Percentiles rank a stretch among this genome's conserved stretches.
Evolutionary conservation across 2,888 invertebrate genomes (phyloP).

Genomic region (Coenonympha glycerion): DNA sequence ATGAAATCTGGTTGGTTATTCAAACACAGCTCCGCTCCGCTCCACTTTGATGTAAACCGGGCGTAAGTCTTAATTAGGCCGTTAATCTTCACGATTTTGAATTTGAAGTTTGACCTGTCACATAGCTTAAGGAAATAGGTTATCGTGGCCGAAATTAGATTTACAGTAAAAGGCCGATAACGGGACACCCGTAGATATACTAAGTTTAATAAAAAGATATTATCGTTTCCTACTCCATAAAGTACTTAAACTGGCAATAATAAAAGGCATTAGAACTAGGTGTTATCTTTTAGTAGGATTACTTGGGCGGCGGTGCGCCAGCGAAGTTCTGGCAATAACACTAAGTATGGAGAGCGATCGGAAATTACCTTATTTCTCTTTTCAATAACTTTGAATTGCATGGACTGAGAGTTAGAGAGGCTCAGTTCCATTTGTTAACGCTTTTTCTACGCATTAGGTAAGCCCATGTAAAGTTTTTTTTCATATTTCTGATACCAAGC

Average conservation of each 20-base stretch:
- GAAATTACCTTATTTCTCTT: constrained; percentile 2
- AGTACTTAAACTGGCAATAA: neutral
- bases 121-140: too few relatives aligned
- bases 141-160: too few relatives aligned
- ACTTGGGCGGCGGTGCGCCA: neutral
- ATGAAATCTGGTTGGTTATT: too few relatives aligned
- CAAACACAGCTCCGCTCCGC: too few relatives aligned
- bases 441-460: neutral
- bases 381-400: constrained; percentile 1
- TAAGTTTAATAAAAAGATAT: neutral
- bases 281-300: constrained; percentile 1
- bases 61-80: too few relatives aligned
- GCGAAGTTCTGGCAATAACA: neutral
- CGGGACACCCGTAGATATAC: too few relatives aligned
- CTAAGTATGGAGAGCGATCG: neutral
- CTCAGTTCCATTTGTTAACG: neutral
- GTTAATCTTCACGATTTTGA: too few relatives aligned
- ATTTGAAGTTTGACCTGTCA: too few relatives aligned
- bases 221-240: neutral
- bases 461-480: neutral
- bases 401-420: neutral
- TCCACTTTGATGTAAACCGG: too few relatives aligned
- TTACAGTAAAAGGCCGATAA: too few relatives aligned
- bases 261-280: neutral
- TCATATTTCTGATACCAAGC: too few relatives aligned